Evolutionary conservation across 2,797 vertebrate genomes (phyloP).

Genomic region (Karalla daura): DNA sequence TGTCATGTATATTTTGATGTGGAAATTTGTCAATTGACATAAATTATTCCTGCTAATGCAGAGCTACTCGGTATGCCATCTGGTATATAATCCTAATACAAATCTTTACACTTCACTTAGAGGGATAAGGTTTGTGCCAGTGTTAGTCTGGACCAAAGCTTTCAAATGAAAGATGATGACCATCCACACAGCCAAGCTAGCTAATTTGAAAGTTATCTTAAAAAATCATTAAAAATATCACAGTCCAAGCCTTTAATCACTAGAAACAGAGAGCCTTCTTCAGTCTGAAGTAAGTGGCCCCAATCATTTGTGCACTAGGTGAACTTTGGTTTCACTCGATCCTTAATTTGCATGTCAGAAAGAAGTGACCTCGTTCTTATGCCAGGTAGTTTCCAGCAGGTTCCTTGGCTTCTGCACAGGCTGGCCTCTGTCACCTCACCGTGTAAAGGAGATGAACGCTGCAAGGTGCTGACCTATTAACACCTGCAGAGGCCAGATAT

Average conservation of each 20-base stretch:
- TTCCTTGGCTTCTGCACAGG: slow-evolving; percentile 53
- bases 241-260: neutral
- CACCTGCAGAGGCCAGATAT: slow-evolving; percentile 76
- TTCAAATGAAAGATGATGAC: neutral
- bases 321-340: slow-evolving; percentile 29
- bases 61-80: too few species aligned
- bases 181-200: neutral
- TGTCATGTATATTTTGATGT: too few species aligned
- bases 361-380: slow-evolving; percentile 43
- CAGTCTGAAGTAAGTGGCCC: neutral
- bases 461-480: slow-evolving; percentile 68
- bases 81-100: too few species aligned
- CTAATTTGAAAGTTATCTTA: neutral
- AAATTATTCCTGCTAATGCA: neutral
- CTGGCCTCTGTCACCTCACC: slow-evolving; percentile 58
- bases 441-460: slow-evolving; percentile 51
- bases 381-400: slow-evolving; percentile 68
- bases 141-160: neutral
- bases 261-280: neutral
- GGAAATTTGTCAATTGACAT: too few species aligned
- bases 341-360: slow-evolving; percentile 18
- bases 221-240: neutral
- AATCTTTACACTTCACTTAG: too few species aligned
- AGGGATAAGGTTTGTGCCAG: too few species aligned
- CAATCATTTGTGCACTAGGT: neutral